Evolutionary conservation across 30 jellyfish, hydroid and myxozoan species (phyloP).

Genomic region (Phacellophora camtschatica): DNA sequence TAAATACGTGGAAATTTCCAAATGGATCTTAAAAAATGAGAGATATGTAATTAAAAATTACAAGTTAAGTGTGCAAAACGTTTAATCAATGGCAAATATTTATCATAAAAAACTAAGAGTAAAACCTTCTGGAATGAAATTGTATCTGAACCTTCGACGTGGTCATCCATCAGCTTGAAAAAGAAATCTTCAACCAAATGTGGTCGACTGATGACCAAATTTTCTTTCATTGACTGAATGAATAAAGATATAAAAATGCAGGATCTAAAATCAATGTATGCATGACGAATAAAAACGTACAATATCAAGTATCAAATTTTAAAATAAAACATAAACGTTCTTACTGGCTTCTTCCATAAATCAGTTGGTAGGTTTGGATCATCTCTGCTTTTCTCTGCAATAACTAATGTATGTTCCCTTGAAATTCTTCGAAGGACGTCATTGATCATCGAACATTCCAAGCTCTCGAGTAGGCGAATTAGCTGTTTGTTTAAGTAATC

Average conservation of each 20-base stretch:
- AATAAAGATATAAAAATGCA: too few relatives aligned
- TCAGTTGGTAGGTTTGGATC: slow-evolving; percentile 83
- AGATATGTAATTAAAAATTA: too few relatives aligned
- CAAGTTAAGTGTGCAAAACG: too few relatives aligned
- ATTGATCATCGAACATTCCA: slow-evolving; percentile 76
- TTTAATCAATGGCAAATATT: too few relatives aligned
- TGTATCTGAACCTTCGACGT: slow-evolving; percentile 9
- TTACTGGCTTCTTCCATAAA: slow-evolving; percentile 78
- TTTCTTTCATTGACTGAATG: slow-evolving; percentile 66
- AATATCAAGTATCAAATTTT: too few relatives aligned
- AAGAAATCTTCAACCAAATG: slow-evolving; percentile 70
- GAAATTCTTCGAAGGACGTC: slow-evolving; percentile 71
- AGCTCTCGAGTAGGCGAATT: slow-evolving; percentile 61
- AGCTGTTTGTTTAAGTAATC: too few relatives aligned
- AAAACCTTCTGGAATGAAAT: slow-evolving; percentile 45
- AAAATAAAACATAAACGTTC: too few relatives aligned
- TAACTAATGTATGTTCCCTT: slow-evolving; percentile 74
- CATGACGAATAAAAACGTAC: too few relatives aligned
- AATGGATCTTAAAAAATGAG: too few relatives aligned
- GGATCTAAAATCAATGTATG: too few relatives aligned
- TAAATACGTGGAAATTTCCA: too few relatives aligned
- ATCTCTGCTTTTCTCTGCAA: slow-evolving; percentile 78
- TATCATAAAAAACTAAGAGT: neutral
- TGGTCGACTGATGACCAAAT: slow-evolving; percentile 51
- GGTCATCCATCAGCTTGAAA: slow-evolving; percentile 31